These are phyloP conservation scores for Nezara viridula DNA, from an alignment of 2,888 invertebrate species.

Conservation along the genomic window DNA sequence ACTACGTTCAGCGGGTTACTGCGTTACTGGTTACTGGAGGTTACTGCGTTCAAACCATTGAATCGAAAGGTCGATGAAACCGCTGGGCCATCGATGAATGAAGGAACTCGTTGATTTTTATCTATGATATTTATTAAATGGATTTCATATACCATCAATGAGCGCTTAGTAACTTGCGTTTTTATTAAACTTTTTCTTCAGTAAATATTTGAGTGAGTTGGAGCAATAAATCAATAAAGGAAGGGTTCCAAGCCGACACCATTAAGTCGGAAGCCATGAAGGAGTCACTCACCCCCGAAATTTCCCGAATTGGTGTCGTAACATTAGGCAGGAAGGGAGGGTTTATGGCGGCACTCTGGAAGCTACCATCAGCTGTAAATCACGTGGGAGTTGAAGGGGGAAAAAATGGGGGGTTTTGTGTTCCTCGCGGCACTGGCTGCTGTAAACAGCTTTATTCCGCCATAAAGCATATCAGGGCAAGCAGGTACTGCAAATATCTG, in stretches of 20 bases:
- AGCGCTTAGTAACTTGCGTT: too few relatives aligned
- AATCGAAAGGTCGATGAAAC: too few relatives aligned
- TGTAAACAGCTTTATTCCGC: not conserved
- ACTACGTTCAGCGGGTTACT: too few relatives aligned
- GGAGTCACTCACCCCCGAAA: not conserved
- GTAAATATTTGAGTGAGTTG: not conserved
- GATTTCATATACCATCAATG: too few relatives aligned
- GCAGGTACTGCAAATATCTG: constrained; percentile 10
- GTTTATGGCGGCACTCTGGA: constrained; percentile 3
- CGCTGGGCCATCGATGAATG: too few relatives aligned
- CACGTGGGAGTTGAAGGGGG: not conserved
- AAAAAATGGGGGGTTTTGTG: not conserved
- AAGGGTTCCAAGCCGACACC: not conserved
- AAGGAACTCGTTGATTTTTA: too few relatives aligned
- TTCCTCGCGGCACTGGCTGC: not conserved
- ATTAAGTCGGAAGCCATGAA: not conserved
- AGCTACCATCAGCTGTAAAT: not conserved
- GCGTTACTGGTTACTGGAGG: too few relatives aligned
- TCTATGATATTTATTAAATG: too few relatives aligned
- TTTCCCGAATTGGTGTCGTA: constrained; percentile 9
- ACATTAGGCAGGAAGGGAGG: not conserved
- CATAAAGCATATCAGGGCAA: not conserved
- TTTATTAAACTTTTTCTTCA: not conserved
- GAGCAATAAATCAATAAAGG: not conserved
- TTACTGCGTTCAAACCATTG: too few relatives aligned